Evolutionary conservation across 2,113 vertebrate species (phyloP).

Genomic region (Rhinoderma darwinii): DNA sequence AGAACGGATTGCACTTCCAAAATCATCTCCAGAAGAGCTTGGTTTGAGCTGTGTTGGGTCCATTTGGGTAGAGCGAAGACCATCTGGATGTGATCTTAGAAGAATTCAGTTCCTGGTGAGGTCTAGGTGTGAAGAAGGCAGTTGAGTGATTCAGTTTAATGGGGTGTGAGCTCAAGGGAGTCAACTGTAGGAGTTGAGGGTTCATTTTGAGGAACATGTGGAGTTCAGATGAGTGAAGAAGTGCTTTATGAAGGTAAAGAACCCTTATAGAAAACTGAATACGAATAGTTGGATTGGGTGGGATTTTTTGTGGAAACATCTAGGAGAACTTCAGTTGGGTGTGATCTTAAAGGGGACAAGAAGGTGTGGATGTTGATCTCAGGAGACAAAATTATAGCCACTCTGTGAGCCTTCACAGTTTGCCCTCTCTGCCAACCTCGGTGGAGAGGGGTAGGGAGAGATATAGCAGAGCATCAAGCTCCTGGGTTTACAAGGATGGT

Average conservation of each 20-base stretch:
- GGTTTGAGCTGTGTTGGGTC: background rate
- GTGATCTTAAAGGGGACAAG: background rate
- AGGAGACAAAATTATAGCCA: background rate
- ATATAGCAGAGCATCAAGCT: conserved; percentile 29
- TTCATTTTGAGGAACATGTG: background rate
- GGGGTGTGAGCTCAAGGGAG: background rate
- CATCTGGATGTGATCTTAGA: background rate
- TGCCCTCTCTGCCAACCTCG: conserved; percentile 29
- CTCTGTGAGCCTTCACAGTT: background rate
- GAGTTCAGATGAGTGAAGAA: background rate
- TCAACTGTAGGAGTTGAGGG: background rate
- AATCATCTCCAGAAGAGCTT: background rate
- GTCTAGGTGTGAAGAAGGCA: background rate
- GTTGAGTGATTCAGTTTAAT: background rate
- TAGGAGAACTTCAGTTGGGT: background rate
- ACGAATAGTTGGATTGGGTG: background rate
- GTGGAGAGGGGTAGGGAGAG: conserved; percentile 58
- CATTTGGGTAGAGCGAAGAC: background rate
- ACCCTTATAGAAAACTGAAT: background rate
- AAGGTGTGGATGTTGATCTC: background rate
- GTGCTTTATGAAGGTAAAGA: background rate
- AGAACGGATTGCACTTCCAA: background rate
- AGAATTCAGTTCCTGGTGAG: background rate
- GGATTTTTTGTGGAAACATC: background rate
- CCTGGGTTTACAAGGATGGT: conserved; percentile 92